Conservation (phyloP, 2,888 invertebrate species). For the Rhaphigaster nebulosa region DNA sequence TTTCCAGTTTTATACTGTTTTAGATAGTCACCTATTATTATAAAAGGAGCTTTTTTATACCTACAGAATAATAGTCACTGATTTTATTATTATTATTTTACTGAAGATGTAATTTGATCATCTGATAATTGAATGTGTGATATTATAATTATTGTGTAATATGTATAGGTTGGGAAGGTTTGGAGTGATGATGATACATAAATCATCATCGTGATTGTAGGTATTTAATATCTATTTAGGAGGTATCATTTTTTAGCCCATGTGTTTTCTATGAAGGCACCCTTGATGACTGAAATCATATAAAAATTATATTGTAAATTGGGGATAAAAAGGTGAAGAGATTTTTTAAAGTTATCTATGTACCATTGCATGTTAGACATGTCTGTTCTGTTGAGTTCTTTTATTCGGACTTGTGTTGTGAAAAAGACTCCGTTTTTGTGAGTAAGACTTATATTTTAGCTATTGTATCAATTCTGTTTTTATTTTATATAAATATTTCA, state of each 20-base stretch:
- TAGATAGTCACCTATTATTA: constrained; percentile 33
- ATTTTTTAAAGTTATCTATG: constrained; percentile 57
- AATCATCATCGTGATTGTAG: constrained; percentile 56
- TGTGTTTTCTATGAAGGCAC: constrained; percentile 64
- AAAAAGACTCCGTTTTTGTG: constrained; percentile 64
- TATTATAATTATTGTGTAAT: constrained; percentile 58
- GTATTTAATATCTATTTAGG: constrained; percentile 57
- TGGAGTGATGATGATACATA: constrained; percentile 47
- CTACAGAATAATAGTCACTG: constrained; percentile 47
- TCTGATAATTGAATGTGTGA: constrained; percentile 58
- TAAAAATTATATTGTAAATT: constrained; percentile 60
- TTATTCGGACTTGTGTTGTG: constrained; percentile 65
- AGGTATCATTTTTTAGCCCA: constrained; percentile 57
- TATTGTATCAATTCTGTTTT: constrained; percentile 57
- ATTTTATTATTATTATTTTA: constrained; percentile 55
- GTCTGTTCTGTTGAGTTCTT: constrained; percentile 65
- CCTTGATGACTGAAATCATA: constrained; percentile 58
- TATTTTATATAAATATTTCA: constrained; percentile 55
- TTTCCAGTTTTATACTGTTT: constrained; percentile 50
- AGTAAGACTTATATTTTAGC: constrained; percentile 62
- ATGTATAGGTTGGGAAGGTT: constrained; percentile 53
- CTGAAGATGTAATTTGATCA: constrained; percentile 53
- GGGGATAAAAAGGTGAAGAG: constrained; percentile 35
- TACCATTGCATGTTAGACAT: constrained; percentile 66
- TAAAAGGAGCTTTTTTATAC: constrained; percentile 42